Percentiles rank a stretch among this genome's conserved stretches.
These are phyloP conservation scores for Scaptomyza tumidula DNA, from an alignment of 2,888 invertebrate species.

Conservation along the genomic window DNA sequence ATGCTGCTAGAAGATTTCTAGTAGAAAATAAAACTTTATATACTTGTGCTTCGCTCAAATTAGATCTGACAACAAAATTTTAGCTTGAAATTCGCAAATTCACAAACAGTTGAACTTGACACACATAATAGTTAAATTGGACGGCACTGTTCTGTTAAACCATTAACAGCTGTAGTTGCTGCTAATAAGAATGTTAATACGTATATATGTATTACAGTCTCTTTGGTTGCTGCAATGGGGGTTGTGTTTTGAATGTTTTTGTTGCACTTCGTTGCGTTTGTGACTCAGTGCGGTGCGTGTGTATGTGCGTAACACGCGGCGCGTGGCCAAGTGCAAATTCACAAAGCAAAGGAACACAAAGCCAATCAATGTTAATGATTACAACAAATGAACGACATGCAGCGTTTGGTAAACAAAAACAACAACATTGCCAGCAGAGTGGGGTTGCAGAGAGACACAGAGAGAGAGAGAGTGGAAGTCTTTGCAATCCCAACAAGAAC, in stretches of 20 bases:
- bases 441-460: conserved; percentile 28
- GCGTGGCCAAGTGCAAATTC: conserved; percentile 63
- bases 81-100: no score
- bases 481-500: conserved; percentile 14
- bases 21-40: no score
- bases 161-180: conserved; percentile 40
- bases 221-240: conserved; percentile 29
- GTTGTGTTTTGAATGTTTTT: conserved; percentile 37
- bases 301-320: conserved; percentile 36
- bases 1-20: no score
- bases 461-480: conserved; percentile 7
- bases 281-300: conserved; percentile 2
- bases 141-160: conserved; percentile 38
- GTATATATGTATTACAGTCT: no score
- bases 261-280: conserved; percentile 9
- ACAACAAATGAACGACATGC: conserved; percentile 58
- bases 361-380: conserved; percentile 63
- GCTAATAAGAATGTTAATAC: not conserved
- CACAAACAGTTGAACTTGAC: not conserved
- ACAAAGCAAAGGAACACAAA: conserved; percentile 62
- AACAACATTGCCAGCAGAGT: conserved; percentile 33
- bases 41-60: no score
- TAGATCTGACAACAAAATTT: no score
- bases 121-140: not conserved
- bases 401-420: conserved; percentile 54